Evolutionary conservation across 2,113 vertebrate species (phyloP), one percentile per base, ranked within the genome.

Genomic region (Poecilia latipinna): DNA sequence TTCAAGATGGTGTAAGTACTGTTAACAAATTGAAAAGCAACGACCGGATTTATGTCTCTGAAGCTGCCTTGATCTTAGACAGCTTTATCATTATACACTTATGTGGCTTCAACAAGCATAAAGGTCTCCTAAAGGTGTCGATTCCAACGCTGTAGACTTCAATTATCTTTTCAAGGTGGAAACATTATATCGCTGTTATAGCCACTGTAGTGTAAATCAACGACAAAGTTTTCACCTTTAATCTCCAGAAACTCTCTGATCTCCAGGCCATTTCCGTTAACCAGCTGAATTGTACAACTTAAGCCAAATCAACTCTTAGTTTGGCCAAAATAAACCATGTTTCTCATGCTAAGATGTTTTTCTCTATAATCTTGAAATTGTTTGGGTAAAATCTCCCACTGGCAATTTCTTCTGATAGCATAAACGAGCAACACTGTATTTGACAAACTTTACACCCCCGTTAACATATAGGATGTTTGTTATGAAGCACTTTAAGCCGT

Each of bases 71-170:
- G 57, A 35, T 71, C 12, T 70, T 87, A 65, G 82, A 76, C 67
- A 69, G 67, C 66, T 28, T 24, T 26, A 65, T 24, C 22, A 32
- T 13, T 62, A 8, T 74, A 61, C 3, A 31, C 71, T 48, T 66
- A 28, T 61, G 31, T 48, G 62, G 54, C 65, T 66, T 31, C n/a
- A 51, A 62, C 39, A 57, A 70, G 74, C 63, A 32, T 77, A 68
- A 80, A 82, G 75, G 75, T 73, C 82, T 76, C 33, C 39, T 66
- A 57, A 60, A 68, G 64, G 60, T 67, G 85, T 79, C 31, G 57
- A 24, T 71, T 82, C 61, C 61, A 79, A 35, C 70, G 71, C 29
- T 22, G 32, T 62, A 67, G 31, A 77, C 64, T 83, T 82, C 28
- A 80, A 66, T 31, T 65, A 37, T 66, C 22, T 62, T 63, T 63